These are phyloP conservation scores for Aphis gossypii DNA, from an alignment of 1,140 invertebrate genomes.

Conservation along the genomic window DNA sequence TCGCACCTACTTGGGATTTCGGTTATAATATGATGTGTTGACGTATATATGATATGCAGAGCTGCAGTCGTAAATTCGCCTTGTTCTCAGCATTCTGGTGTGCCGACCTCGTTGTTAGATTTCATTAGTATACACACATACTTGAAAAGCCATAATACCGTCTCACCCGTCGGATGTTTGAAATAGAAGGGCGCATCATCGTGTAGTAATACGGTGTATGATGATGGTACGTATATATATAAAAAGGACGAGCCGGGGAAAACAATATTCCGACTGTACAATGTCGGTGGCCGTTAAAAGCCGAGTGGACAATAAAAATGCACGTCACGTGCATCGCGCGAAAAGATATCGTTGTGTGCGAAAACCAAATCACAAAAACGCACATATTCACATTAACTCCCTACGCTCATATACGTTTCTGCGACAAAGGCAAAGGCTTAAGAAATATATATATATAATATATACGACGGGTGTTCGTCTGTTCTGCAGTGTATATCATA, in stretches of 20 bases:
- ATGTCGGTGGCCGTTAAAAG: background rate
- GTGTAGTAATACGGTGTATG: background rate
- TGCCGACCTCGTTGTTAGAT: background rate
- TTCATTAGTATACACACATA: slow-evolving; percentile 16
- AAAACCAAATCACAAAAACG: slow-evolving; percentile 22
- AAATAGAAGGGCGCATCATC: background rate
- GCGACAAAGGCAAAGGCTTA: background rate
- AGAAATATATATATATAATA: background rate
- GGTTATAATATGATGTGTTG: background rate
- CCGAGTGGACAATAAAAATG: slow-evolving; percentile 23
- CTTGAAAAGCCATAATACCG: background rate
- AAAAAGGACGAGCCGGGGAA: background rate
- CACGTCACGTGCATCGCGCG: slow-evolving; percentile 15
- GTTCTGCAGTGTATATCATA: background rate
- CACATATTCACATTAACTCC: slow-evolving; percentile 20
- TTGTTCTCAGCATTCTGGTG: background rate
- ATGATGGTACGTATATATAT: background rate
- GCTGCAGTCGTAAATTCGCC: background rate
- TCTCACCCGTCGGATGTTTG: background rate
- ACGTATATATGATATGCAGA: background rate
- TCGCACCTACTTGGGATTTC: background rate
- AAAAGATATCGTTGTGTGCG: background rate
- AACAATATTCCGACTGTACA: background rate
- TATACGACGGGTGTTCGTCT: background rate
- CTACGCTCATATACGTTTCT: background rate